phyloP scores from a whole-genome alignment of 2,113 vertebrate species.

The Apodemus speciosus region DNA sequence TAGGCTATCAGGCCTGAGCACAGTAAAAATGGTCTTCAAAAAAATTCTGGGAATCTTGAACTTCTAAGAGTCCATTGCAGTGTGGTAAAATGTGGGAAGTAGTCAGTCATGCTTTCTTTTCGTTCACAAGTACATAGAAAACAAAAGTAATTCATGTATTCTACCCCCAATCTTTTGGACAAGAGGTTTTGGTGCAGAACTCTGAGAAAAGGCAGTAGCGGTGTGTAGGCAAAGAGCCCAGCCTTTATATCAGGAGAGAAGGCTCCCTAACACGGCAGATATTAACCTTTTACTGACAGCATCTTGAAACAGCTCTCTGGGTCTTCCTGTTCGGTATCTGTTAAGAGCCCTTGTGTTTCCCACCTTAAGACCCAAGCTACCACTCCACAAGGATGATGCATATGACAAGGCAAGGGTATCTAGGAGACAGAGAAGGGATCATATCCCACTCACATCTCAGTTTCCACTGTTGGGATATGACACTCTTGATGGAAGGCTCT shows the following conservation, averaged over 20 bases:
- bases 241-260: background rate
- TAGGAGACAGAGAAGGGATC: background rate
- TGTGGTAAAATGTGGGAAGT: accelerated
- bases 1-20: accelerated
- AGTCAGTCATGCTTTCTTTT: background rate
- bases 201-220: background rate
- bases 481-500: slow-evolving; percentile 92
- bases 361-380: background rate
- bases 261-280: background rate
- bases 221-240: background rate
- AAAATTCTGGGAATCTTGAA: accelerated
- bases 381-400: no score
- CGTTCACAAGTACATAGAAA: background rate
- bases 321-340: background rate
- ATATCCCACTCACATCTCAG: slow-evolving; percentile 54
- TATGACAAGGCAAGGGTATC: background rate
- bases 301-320: background rate
- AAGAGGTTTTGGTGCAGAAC: background rate
- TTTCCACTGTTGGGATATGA: slow-evolving; percentile 88
- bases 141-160: background rate
- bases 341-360: background rate
- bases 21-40: background rate
- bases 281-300: background rate
- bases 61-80: background rate
- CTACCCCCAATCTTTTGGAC: background rate